Evolutionary conservation across 2,113 vertebrate species (phyloP).

Genomic region (Centropus bengalensis): DNA sequence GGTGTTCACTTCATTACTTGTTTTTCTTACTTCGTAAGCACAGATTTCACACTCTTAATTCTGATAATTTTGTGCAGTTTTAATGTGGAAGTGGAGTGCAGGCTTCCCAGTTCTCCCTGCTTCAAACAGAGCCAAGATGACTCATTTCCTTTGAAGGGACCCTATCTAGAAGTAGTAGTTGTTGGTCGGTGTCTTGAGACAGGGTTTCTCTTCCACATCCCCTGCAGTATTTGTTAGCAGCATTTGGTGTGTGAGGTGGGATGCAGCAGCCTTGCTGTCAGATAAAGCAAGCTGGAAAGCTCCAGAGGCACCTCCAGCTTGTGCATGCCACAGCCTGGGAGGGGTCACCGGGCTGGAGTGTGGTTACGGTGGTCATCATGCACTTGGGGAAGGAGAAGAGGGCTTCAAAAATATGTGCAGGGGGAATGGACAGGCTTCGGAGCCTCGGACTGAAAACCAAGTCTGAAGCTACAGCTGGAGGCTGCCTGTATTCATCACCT

Average conservation of each 20-base stretch:
- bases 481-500: not conserved
- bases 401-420: not conserved
- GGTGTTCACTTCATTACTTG: not conserved
- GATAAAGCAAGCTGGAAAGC: not conserved
- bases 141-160: not conserved
- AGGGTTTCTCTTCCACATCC: not conserved
- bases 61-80: not conserved
- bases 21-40: not conserved
- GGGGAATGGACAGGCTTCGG: not conserved
- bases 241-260: accelerated
- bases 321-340: not conserved
- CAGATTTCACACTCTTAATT: not conserved
- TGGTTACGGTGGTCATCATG: not conserved
- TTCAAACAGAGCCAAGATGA: not conserved
- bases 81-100: not conserved
- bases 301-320: not conserved
- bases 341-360: not conserved
- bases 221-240: not conserved
- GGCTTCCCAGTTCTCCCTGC: not conserved
- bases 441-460: not conserved
- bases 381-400: not conserved
- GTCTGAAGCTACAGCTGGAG: not conserved
- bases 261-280: accelerated
- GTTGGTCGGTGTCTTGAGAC: not conserved
- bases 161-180: not conserved